Base-by-base conservation (phyloP, 2,113 vertebrate species). In the Brachypteracias leptosomus region DNA sequence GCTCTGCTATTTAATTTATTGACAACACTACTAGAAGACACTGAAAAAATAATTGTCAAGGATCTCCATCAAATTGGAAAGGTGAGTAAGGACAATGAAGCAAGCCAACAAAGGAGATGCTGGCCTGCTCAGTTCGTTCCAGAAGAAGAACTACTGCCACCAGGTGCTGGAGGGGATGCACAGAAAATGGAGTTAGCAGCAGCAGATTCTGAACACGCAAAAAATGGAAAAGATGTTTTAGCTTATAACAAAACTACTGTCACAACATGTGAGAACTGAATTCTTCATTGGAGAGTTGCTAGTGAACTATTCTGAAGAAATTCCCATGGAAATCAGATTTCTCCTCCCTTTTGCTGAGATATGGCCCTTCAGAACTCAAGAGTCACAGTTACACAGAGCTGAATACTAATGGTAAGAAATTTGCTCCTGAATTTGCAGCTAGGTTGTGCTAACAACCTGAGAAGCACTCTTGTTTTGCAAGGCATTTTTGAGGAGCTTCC, bases 1-100 rank as follows among this genome's bases (percentile, higher is more conserved):
- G 96, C 97, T 65, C 91, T 98, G 40, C 88, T 98, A 11, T 98
- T 98, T 91, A 96, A 97, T 92, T 91, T 98, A 72, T 63, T 98
- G 93, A 97, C 88, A 93, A 96, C 89, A 3, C 18, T 96, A 49
- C 51, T 98, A 29, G 96, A 97, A 95, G 96, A 97, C 57, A 96
- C 95, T 29, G 93, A 97, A 94, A 97, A 95, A 94, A 98, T 95
- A 81, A 90, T 98, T 67, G 91, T 70, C 75, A 92, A 95, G 85
- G 95, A 97, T 90, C 85, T 96, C 52, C 93, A 96, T 42, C 72
- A 96, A 63, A 96, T 88, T 57, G 93, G 83, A 96, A 93, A 94
- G 40, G 65, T 68, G 85, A 92, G 57, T 58, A 95, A 90, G 82
- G 93, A 82, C 55, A 87, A 35, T 54, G 88, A 87, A 68, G 26